Conservation (phyloP, 1,140 invertebrate genomes). For the Physella acuta region DNA sequence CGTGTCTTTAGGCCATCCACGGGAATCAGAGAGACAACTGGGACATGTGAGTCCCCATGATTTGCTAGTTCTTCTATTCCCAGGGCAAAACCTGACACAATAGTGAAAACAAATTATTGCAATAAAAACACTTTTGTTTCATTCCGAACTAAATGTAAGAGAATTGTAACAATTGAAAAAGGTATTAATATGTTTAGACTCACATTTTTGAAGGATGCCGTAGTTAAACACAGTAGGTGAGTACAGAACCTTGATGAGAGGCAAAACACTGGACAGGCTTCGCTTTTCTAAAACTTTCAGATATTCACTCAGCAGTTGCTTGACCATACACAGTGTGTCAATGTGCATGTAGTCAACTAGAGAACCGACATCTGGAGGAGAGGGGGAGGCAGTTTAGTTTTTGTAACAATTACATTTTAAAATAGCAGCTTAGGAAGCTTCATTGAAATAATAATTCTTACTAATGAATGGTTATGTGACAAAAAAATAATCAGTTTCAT, state of each 20-base stretch:
- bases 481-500: too few species aligned
- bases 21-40: conserved; percentile 10
- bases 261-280: not conserved
- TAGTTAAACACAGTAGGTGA: not conserved
- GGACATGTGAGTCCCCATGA: not conserved
- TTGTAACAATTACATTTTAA: too few species aligned
- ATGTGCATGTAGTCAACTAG: not conserved
- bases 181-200: not conserved
- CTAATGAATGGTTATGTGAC: too few species aligned
- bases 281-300: not conserved
- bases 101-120: not conserved
- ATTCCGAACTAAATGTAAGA: not conserved
- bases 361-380: not conserved
- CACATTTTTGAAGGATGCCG: not conserved
- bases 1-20: not conserved
- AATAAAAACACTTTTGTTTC: not conserved
- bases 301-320: conserved; percentile 3
- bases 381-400: too few species aligned
- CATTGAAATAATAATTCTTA: too few species aligned
- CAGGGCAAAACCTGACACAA: not conserved
- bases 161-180: not conserved
- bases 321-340: not conserved
- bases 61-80: not conserved
- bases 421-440: too few species aligned
- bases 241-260: conserved; percentile 9